Base-by-base conservation (phyloP, 2,113 vertebrate genomes). In the Gobius niger region DNA sequence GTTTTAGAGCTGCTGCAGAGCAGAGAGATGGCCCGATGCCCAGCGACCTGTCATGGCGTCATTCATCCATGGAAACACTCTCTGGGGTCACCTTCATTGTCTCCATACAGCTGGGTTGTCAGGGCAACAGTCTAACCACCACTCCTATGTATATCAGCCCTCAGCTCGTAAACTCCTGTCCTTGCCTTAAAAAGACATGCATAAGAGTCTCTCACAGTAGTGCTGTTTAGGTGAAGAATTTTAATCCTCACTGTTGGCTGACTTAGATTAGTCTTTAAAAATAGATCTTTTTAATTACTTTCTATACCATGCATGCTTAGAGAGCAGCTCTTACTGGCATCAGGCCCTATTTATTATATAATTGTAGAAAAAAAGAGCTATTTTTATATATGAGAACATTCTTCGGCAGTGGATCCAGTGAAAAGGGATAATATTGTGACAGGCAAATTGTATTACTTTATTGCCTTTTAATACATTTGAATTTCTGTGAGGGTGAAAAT, bases 101-200 rank as follows among this genome's bases (percentile, higher is more conserved):
- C 85, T 85, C 82, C 68, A 80, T 70, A 77, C 86, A 83, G 77
- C 73, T 56, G 81, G 76, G 85, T 84, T 64, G 87, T 83, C 86
- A 82, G 74, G 79, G 78, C 84, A 85, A 75, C 73, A 57, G 47
- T 73, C 51, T 59, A 57, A 75, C 71, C 75, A 75, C 71, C 75
- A 51, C 75, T 67, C 75, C 80, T 49, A 34, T 62, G 78, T 87
- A 90, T 83, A 90, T 80, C 80, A 77, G 50, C 77, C 83, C 88
- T 80, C 80, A 73, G 85, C 86, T 82, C 67, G 82, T 69, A 73
- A 81, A 88, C 87, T 85, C 85, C 84, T 64, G 86, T 91, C 87
- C 85, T 91, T 92, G 91, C 93, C 93, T 94, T 94, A 93, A 92
- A 86, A 78, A 82, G 72, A 90, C 78, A 70, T 75, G 72, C 68